These are phyloP conservation scores for Cepaea hortensis DNA, from an alignment of 2,888 invertebrate species.

Conservation along the genomic window DNA sequence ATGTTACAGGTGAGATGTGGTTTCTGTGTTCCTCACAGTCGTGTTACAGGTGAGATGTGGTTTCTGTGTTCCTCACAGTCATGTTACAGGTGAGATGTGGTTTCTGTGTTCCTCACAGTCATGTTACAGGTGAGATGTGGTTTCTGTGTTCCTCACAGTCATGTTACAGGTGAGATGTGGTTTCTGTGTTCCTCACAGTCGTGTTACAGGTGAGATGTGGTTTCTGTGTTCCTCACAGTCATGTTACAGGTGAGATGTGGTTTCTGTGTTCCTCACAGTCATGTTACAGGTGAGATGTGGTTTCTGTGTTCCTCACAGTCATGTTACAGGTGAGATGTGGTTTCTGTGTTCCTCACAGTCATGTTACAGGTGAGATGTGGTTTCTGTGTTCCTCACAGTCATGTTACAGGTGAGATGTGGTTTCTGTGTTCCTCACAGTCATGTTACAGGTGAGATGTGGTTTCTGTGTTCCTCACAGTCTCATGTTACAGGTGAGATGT, in stretches of 20 bases:
- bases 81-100: neutral
- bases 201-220: neutral
- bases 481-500: too few species aligned
- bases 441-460: neutral
- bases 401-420: conserved; percentile 49
- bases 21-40: conserved; percentile 15
- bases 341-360: too few species aligned
- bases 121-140: too few species aligned
- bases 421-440: neutral
- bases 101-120: too few species aligned
- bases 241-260: too few species aligned
- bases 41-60: conserved; percentile 49
- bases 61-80: neutral
- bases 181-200: neutral
- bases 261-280: too few species aligned
- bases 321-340: neutral
- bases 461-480: too few species aligned
- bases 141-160: too few species aligned
- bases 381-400: too few species aligned
- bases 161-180: conserved; percentile 49
- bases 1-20: too few species aligned
- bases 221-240: too few species aligned
- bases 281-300: conserved; percentile 49
- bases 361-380: too few species aligned
- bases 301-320: neutral